These are phyloP conservation scores for Drosophila navojoa DNA, from an alignment of 1,140 invertebrate species.

Conservation along the genomic window DNA sequence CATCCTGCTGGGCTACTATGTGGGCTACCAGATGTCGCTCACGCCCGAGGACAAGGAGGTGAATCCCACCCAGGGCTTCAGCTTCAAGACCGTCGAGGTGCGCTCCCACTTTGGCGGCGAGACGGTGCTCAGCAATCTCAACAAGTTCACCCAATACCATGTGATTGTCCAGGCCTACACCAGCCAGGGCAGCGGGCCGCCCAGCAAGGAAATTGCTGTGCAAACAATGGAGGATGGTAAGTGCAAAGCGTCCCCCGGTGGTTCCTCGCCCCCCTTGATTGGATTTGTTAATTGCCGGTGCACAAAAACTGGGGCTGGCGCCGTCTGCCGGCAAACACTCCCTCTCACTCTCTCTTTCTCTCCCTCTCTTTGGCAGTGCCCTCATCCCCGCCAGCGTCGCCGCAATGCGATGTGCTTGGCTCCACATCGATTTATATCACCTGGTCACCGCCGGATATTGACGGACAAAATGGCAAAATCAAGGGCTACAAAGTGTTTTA, in stretches of 20 bases:
- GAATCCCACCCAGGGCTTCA: conserved; percentile 85
- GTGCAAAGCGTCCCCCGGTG: conserved; percentile 31
- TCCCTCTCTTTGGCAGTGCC: conserved; percentile 87
- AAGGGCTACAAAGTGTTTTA: conserved; percentile 95
- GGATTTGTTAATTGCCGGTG: conserved; percentile 79
- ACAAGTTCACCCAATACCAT: conserved; percentile 94
- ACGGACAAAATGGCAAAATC: conserved; percentile 93
- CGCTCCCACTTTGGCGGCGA: conserved; percentile 88
- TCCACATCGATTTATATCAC: conserved; percentile 93
- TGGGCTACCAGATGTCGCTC: conserved; percentile 91
- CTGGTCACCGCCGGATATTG: conserved; percentile 92
- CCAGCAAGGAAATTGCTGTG: conserved; percentile 91
- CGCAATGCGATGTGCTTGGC: conserved; percentile 90
- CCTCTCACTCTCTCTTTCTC: neutral
- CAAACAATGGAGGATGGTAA: conserved; percentile 95
- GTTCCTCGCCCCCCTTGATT: conserved; percentile 70
- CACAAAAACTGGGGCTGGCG: conserved; percentile 46
- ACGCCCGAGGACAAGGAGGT: conserved; percentile 82
- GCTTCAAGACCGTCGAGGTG: conserved; percentile 89
- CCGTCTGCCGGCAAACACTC: conserved; percentile 33
- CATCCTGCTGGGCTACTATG: conserved; percentile 95
- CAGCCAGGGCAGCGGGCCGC: conserved; percentile 93
- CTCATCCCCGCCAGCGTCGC: conserved; percentile 90
- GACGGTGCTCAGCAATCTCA: conserved; percentile 87
- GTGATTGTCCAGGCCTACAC: conserved; percentile 97